phyloP scores from a whole-genome alignment of 2,113 vertebrate genomes.

The Poeciliopsis prolifica region DNA sequence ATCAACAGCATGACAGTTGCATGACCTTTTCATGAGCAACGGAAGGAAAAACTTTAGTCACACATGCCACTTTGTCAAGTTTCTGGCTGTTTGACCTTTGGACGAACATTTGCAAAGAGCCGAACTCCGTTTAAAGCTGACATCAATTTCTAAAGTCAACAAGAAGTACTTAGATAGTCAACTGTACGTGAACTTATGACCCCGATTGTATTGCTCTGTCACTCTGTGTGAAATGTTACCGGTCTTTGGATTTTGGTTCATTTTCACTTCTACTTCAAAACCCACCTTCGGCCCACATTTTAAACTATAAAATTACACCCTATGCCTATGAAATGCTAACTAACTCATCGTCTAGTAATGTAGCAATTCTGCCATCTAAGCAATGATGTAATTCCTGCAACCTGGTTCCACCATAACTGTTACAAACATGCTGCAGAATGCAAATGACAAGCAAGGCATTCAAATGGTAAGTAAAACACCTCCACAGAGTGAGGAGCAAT shows the following conservation, averaged over 20 bases:
- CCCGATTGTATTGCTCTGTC: slow-evolving; percentile 20
- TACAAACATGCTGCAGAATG: slow-evolving; percentile 14
- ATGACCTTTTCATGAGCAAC: slow-evolving; percentile 35
- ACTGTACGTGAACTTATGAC: slow-evolving; percentile 29
- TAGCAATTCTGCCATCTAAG: background rate
- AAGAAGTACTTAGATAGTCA: slow-evolving; percentile 2
- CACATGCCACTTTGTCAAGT: slow-evolving; percentile 17
- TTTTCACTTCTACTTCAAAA: slow-evolving; percentile 15
- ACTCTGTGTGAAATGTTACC: slow-evolving; percentile 7
- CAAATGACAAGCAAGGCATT: slow-evolving; percentile 31
- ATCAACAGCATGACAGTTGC: slow-evolving; percentile 41
- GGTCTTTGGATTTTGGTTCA: slow-evolving; percentile 44
- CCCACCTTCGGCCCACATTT: slow-evolving; percentile 20
- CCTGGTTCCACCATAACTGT: slow-evolving; percentile 11
- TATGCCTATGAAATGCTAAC: slow-evolving; percentile 43
- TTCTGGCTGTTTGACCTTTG: slow-evolving; percentile 15
- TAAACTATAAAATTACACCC: slow-evolving; percentile 31
- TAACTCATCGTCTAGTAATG: slow-evolving; percentile 25
- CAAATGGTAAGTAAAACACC: slow-evolving; percentile 19
- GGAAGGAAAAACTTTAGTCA: slow-evolving; percentile 22
- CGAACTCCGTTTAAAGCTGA: slow-evolving; percentile 35
- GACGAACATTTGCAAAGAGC: slow-evolving; percentile 32
- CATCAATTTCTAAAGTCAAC: slow-evolving; percentile 1
- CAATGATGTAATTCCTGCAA: background rate
- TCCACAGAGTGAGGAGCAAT: slow-evolving; percentile 32